These are phyloP conservation scores for Campoplex capitator DNA, from an alignment of 2,888 invertebrate genomes.

Conservation along the genomic window DNA sequence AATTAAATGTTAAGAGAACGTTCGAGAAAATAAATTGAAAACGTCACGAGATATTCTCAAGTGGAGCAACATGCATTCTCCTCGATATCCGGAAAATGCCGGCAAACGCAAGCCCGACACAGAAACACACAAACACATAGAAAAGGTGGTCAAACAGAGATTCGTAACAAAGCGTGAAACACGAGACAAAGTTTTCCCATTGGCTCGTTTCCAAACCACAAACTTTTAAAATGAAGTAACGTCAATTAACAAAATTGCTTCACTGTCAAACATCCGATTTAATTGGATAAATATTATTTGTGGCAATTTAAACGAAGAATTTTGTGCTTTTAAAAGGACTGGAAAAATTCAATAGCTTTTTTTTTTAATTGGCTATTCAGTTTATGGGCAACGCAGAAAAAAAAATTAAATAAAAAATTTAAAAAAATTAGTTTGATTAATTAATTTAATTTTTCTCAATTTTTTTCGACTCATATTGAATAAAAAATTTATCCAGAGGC, in stretches of 20 bases:
- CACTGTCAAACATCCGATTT: background rate
- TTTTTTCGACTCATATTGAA: background rate
- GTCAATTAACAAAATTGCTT: background rate
- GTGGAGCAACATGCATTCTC: slow-evolving; percentile 24
- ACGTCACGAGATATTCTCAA: slow-evolving; percentile 24
- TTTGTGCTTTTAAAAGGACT: too few species aligned
- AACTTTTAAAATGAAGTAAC: slow-evolving; percentile 18
- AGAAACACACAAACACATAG: background rate
- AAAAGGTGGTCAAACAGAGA: slow-evolving; percentile 18
- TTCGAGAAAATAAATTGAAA: slow-evolving; percentile 26
- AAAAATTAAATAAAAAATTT: background rate
- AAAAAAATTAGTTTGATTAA: background rate
- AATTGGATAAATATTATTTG: slow-evolving; percentile 3
- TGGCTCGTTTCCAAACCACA: slow-evolving; percentile 4
- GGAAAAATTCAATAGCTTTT: background rate
- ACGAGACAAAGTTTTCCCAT: slow-evolving; percentile 28
- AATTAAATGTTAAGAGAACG: slow-evolving; percentile 38
- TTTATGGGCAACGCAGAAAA: background rate
- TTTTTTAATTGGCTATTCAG: background rate
- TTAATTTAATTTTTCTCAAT: background rate
- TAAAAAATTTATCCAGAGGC: background rate
- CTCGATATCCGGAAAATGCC: slow-evolving; percentile 48
- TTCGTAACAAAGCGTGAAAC: slow-evolving; percentile 22
- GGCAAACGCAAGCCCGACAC: background rate
- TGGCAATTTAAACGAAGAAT: background rate